These are phyloP conservation scores for Conus canariensis DNA, from an alignment of 2,888 invertebrate genomes.

Conservation along the genomic window DNA sequence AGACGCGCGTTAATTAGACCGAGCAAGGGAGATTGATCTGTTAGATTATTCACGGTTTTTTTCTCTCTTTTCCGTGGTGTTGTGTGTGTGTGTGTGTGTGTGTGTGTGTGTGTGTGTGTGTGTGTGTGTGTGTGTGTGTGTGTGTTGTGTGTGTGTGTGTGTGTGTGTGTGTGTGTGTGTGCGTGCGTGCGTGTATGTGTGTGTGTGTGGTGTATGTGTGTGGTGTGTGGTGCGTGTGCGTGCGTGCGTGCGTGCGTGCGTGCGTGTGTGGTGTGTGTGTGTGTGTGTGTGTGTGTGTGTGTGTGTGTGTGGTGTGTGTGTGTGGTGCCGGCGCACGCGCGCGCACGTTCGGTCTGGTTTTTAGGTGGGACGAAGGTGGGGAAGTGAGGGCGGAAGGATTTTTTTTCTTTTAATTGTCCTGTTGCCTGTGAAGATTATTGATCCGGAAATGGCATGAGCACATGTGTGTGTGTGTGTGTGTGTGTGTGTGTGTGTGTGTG, in stretches of 20 bases:
- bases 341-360: background rate
- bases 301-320: background rate
- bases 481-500: background rate
- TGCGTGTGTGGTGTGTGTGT: background rate
- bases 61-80: background rate
- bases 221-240: background rate
- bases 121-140: background rate
- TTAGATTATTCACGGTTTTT: no score
- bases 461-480: background rate
- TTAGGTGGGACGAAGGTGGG: background rate
- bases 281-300: background rate
- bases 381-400: background rate
- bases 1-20: no score
- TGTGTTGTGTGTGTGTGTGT: background rate
- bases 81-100: slow-evolving; percentile 26
- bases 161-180: slow-evolving; percentile 22
- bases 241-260: background rate
- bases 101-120: slow-evolving; percentile 21
- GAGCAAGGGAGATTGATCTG: no score
- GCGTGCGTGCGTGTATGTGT: background rate
- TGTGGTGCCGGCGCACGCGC: background rate
- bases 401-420: background rate
- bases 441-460: no score
- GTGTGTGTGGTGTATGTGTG: background rate
- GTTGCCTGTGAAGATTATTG: background rate